Conservation (phyloP, 2,888 invertebrate genomes). For the Tiliacea citrago region DNA sequence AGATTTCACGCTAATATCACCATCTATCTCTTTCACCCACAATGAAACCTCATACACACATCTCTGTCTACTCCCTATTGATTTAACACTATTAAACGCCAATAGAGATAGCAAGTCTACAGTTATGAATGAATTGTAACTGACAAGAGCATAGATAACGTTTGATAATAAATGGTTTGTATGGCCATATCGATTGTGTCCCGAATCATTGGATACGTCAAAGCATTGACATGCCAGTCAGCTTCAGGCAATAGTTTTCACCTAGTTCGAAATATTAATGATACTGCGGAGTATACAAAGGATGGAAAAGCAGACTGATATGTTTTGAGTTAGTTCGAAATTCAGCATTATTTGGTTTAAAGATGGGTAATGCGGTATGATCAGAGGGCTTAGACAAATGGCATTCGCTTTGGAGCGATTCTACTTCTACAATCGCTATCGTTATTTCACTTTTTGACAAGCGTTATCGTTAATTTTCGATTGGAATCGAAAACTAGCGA, state of each 20-base stretch:
- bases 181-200: slow-evolving; percentile 33
- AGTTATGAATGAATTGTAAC: slow-evolving; percentile 46
- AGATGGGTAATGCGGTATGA: background rate
- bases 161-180: slow-evolving; percentile 50
- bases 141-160: slow-evolving; percentile 56
- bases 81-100: slow-evolving; percentile 41
- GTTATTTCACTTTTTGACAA: too few species aligned
- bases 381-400: too few species aligned
- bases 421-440: too few species aligned
- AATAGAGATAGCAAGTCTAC: slow-evolving; percentile 26
- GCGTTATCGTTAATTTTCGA: too few species aligned
- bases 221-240: slow-evolving; percentile 39
- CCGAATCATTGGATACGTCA: slow-evolving; percentile 37
- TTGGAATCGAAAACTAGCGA: too few species aligned
- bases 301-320: background rate
- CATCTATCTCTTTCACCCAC: background rate
- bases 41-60: background rate
- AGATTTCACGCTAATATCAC: background rate
- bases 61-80: slow-evolving; percentile 41
- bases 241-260: background rate
- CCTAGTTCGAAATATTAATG: background rate
- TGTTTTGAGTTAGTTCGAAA: background rate
- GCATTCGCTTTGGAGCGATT: too few species aligned
- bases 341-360: background rate
- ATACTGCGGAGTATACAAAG: background rate